These are phyloP conservation scores for Mergus octosetaceus DNA, from an alignment of 2,797 vertebrate species.

Conservation along the genomic window DNA sequence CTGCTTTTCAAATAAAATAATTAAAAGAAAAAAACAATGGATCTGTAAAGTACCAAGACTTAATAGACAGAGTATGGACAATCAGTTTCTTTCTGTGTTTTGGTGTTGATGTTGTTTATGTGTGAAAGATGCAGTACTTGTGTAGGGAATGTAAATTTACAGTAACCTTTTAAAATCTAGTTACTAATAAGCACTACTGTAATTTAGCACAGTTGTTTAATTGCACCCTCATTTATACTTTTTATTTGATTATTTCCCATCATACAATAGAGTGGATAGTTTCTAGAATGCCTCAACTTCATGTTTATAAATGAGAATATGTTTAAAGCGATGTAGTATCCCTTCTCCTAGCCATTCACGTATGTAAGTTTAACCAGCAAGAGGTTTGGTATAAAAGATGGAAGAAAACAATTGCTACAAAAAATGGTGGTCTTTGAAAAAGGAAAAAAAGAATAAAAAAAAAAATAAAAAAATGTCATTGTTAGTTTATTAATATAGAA, in stretches of 20 bases:
- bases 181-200: slow-evolving; percentile 99
- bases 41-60: slow-evolving; percentile 89
- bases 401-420: slow-evolving; percentile 61
- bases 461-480: slow-evolving; percentile 3
- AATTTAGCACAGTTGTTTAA: slow-evolving; percentile 94
- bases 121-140: slow-evolving; percentile 99
- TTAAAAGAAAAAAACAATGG: slow-evolving; percentile 72
- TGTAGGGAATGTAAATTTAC: slow-evolving; percentile 99
- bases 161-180: slow-evolving; percentile 99
- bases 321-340: slow-evolving; percentile 81
- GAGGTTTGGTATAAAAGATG: slow-evolving; percentile 51
- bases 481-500: slow-evolving; percentile 70
- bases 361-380: slow-evolving; percentile 57
- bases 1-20: slow-evolving; percentile 80
- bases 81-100: slow-evolving; percentile 99
- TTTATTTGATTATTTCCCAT: slow-evolving; percentile 84
- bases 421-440: slow-evolving; percentile 52
- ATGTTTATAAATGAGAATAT: slow-evolving; percentile 84
- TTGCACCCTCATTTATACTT: slow-evolving; percentile 90
- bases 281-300: slow-evolving; percentile 83
- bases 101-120: slow-evolving; percentile 98
- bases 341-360: slow-evolving; percentile 75
- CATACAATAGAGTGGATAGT: slow-evolving; percentile 83
- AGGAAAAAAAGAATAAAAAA: not conserved
- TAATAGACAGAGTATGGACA: slow-evolving; percentile 97